Evolutionary conservation across 2,113 vertebrate genomes (phyloP), one percentile per base, ranked within the genome.

Genomic region (Phyllostomus discolor): DNA sequence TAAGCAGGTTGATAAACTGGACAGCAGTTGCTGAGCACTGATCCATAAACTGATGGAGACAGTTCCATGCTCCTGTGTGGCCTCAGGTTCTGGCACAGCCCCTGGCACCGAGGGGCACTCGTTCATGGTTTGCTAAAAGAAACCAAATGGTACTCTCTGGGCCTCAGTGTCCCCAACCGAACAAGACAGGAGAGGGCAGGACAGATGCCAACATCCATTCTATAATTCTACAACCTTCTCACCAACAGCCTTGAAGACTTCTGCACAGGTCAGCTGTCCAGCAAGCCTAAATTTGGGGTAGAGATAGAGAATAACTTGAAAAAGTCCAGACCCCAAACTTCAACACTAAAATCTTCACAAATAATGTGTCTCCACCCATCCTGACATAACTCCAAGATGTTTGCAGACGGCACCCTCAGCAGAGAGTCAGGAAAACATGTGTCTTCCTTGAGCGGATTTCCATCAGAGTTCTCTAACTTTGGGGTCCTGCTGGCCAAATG

Each of bases 321-420:
- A 73, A 91, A 85, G 15, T 35, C 22, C 72, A 91, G 46, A 70
- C 10, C 31, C 73, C 38, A 46, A 66, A 28, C 24, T 48, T 48
- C 31, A 54, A 81, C 31, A 15, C 76, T 43, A 33, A 82, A 78
- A 67, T 90, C 50, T 94, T 75, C 64, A 54, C 89, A 80, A 75
- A 52, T 46, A 62, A 57, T 11, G 20, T 24, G 5, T 52, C 62
- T 73, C 48, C 9, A 59, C 28, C 87, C 62, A 75, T n/a, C 69
- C 52, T 92, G 76, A 78, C 69, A 38, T 5, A 54, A 48, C 54
- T 48, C 28, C 35, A 43, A 43, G 43, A 26, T 48, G 41, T 84
- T 62, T 76, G 66, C 85, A 90, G 81, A 84, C 8, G 19, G 14
- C 84, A 69, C 3, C 20, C 31, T 38, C 86, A 35, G 4, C 67